Conservation (phyloP, 2,113 vertebrate genomes). For the Sinocyclocheilus rhinocerous region DNA sequence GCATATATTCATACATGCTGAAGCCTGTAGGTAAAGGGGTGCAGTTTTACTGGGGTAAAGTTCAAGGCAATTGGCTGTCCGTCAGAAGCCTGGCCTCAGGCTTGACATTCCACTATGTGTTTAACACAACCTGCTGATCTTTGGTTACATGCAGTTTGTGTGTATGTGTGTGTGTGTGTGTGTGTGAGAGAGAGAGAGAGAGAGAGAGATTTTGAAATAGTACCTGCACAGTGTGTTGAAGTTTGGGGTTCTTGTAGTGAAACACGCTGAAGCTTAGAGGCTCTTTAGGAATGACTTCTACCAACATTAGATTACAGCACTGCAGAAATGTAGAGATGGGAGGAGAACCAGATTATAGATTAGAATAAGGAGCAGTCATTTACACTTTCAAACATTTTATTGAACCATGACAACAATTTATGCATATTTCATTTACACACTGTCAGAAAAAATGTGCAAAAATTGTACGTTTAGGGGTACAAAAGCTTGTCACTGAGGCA, state of each 20-base stretch:
- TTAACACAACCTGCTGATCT: neutral
- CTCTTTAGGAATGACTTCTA: slow-evolving; percentile 96
- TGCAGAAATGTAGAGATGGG: slow-evolving; percentile 64
- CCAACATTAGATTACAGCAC: slow-evolving; percentile 99
- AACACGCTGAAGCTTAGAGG: slow-evolving; percentile 96
- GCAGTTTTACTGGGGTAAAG: slow-evolving; percentile 46
- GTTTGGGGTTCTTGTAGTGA: slow-evolving; percentile 98
- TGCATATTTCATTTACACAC: neutral
- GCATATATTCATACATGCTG: slow-evolving; percentile 12
- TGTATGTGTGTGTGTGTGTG: neutral
- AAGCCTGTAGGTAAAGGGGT: slow-evolving; percentile 37
- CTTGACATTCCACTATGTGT: slow-evolving; percentile 44
- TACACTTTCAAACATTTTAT: neutral
- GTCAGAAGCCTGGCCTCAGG: slow-evolving; percentile 39
- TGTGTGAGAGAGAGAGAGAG: too few species aligned
- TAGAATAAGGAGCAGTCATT: neutral
- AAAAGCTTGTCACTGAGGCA: neutral
- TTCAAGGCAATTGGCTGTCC: slow-evolving; percentile 30
- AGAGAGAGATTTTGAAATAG: neutral
- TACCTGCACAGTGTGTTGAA: slow-evolving; percentile 99
- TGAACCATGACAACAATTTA: neutral
- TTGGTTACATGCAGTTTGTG: neutral
- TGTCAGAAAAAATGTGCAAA: neutral
- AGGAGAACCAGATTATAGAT: neutral
- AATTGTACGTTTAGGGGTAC: neutral